These are phyloP conservation scores for Pseudomyrmex pallidus DNA, from an alignment of 1,140 invertebrate species.

Conservation along the genomic window DNA sequence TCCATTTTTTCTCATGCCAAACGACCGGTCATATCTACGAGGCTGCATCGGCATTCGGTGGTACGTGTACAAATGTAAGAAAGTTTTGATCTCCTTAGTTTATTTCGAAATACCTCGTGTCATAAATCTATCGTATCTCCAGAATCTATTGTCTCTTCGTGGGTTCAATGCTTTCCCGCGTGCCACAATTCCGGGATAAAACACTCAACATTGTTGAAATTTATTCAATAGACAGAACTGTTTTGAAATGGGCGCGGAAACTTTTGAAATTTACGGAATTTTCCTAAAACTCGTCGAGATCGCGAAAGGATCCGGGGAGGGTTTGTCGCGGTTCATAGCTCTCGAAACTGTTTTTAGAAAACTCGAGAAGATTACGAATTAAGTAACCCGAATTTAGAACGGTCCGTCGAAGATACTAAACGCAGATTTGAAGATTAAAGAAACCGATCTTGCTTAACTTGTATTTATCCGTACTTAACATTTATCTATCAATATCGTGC, in stretches of 20 bases:
- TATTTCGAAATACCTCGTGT: slow-evolving; percentile 1
- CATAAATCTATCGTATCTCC: slow-evolving; percentile 19
- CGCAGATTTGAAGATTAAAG: slow-evolving; percentile 69
- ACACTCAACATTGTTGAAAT: slow-evolving; percentile 5
- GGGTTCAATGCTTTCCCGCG: neutral
- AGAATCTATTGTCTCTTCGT: neutral
- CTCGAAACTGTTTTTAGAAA: slow-evolving; percentile 4
- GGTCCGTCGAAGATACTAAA: slow-evolving; percentile 43
- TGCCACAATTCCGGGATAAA: neutral
- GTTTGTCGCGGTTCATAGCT: slow-evolving; percentile 12
- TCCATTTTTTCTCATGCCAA: slow-evolving; percentile 44
- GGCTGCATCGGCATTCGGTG: slow-evolving; percentile 17
- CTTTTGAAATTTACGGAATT: neutral
- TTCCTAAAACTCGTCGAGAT: slow-evolving; percentile 9
- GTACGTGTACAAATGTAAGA: slow-evolving; percentile 39
- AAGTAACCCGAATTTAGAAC: slow-evolving; percentile 13
- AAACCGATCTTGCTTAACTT: slow-evolving; percentile 6
- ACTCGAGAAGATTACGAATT: slow-evolving; percentile 52
- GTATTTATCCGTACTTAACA: slow-evolving; percentile 71
- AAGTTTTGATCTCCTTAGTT: slow-evolving; percentile 26
- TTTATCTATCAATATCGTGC: slow-evolving; percentile 75
- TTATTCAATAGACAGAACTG: neutral
- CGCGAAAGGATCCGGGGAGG: neutral
- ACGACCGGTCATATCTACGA: slow-evolving; percentile 37
- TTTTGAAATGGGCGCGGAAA: neutral